Conservation (phyloP, 2,113 vertebrate genomes). For the Barnardius zonarius region DNA sequence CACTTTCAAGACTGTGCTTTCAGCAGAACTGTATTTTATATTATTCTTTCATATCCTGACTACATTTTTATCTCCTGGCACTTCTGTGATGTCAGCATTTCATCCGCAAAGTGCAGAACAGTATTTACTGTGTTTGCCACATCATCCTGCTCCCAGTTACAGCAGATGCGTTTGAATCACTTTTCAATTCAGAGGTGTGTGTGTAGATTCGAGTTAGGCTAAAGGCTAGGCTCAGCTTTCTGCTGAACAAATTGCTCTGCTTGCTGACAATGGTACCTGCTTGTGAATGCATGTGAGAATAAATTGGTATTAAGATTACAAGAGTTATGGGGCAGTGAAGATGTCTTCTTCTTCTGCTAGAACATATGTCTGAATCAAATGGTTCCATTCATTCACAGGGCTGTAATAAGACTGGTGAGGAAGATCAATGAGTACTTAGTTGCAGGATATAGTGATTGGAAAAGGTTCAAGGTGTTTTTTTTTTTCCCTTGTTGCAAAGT, state of each 20-base stretch:
- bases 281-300: conserved; percentile 4
- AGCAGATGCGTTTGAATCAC: neutral
- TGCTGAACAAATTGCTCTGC: conserved; percentile 22
- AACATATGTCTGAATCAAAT: neutral
- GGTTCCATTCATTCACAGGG: neutral
- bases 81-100: neutral
- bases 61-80: neutral
- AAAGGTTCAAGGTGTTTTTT: neutral
- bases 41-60: neutral
- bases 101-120: neutral
- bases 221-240: neutral
- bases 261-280: conserved; percentile 20
- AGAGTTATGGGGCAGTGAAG: conserved; percentile 2
- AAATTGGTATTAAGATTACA: conserved; percentile 31
- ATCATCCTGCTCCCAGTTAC: neutral
- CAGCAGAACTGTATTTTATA: neutral
- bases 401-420: neutral
- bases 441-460: neutral
- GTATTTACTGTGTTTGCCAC: neutral
- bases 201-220: neutral
- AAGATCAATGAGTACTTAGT: neutral
- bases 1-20: neutral
- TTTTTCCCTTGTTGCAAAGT: neutral
- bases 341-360: neutral
- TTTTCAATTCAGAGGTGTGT: neutral